Evolutionary conservation across 2,888 invertebrate genomes (phyloP).

Genomic region (Tetrapedia diversipes): DNA sequence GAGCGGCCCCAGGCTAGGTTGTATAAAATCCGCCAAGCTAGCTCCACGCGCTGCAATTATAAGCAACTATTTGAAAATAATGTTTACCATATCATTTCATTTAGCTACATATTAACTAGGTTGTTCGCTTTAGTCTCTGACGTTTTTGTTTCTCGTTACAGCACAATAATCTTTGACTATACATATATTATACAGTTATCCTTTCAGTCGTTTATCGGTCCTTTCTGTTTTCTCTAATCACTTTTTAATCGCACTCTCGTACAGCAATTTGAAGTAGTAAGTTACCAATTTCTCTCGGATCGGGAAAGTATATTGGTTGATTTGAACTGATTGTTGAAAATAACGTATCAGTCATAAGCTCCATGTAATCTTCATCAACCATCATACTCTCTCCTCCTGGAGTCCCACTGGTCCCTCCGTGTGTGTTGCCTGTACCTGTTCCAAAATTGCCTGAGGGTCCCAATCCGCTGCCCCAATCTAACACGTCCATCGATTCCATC

Average conservation of each 20-base stretch:
- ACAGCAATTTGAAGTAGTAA: conserved; percentile 21
- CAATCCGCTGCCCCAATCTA: conserved; percentile 85
- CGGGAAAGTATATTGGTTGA: conserved; percentile 97
- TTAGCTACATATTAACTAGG: background rate
- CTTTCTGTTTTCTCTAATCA: background rate
- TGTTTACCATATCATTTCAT: background rate
- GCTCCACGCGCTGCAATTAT: conserved; percentile 89
- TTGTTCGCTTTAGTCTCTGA: background rate
- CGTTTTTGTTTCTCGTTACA: background rate
- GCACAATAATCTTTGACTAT: no score
- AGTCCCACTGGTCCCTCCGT: conserved; percentile 73
- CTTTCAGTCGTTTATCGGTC: background rate
- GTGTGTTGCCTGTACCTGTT: conserved; percentile 72
- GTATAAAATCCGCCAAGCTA: conserved; percentile 97
- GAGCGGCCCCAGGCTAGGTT: conserved; percentile 97
- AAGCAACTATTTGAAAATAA: background rate
- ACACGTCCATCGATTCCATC: conserved; percentile 89
- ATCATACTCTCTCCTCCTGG: conserved; percentile 86
- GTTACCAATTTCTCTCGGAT: conserved; percentile 96
- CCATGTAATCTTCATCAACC: conserved; percentile 93
- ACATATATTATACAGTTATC: background rate
- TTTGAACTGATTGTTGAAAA: conserved; percentile 93
- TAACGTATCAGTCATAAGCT: conserved; percentile 94
- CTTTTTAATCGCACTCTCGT: background rate
- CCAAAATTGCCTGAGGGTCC: conserved; percentile 74